Evolutionary conservation across 2,888 invertebrate genomes (phyloP).

Genomic region (Rhagonycha fulva): DNA sequence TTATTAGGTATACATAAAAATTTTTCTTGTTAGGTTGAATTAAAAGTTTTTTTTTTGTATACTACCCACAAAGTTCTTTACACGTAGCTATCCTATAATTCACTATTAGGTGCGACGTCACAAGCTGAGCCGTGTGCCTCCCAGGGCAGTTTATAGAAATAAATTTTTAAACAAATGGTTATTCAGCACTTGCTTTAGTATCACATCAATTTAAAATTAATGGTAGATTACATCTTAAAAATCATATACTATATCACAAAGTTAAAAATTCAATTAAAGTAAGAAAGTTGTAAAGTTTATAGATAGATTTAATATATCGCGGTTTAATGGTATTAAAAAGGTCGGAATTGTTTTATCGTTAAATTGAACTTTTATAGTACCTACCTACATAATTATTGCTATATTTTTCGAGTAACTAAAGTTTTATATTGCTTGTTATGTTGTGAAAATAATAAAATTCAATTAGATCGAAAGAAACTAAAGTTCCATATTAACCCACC

Average conservation of each 20-base stretch:
- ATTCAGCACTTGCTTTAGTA: background rate
- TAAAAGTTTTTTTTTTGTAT: too few relatives aligned
- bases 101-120: background rate
- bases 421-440: background rate
- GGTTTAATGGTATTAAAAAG: background rate
- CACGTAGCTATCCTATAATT: too few relatives aligned
- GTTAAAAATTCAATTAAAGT: background rate
- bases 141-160: background rate
- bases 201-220: background rate
- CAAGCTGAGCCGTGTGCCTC: background rate
- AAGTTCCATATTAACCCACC: background rate
- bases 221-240: background rate
- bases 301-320: background rate
- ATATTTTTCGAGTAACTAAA: background rate
- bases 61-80: too few relatives aligned
- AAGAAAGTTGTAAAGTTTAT: background rate
- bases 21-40: too few relatives aligned
- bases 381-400: background rate
- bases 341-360: background rate
- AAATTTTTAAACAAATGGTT: background rate
- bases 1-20: background rate
- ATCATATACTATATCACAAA: background rate
- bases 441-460: background rate
- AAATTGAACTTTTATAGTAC: background rate
- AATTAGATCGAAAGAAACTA: background rate